Conservation (phyloP, 2,888 invertebrate genomes). For the Drosophila leonis region DNA sequence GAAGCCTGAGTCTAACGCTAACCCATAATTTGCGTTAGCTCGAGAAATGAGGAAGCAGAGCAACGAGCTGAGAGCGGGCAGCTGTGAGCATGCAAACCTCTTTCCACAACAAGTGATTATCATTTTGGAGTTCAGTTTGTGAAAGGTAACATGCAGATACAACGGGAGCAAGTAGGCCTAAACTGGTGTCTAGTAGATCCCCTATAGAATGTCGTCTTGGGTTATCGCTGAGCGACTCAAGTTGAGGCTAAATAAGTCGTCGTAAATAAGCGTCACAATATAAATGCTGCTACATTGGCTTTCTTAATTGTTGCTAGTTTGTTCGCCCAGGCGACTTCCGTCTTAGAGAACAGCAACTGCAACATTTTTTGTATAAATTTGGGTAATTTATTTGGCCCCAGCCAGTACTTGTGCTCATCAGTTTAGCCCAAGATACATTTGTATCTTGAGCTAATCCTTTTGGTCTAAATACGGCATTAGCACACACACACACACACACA, state of each 20-base stretch:
- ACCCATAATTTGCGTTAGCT: slow-evolving; percentile 70
- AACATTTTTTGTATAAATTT: slow-evolving; percentile 49
- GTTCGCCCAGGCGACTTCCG: slow-evolving; percentile 62
- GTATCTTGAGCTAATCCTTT: slow-evolving; percentile 74
- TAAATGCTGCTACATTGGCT: slow-evolving; percentile 66
- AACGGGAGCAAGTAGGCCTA: not conserved
- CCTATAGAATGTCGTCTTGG: slow-evolving; percentile 14
- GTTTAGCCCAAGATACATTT: slow-evolving; percentile 64
- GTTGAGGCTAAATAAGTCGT: not conserved
- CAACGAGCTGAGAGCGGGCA: slow-evolving; percentile 23
- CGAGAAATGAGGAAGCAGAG: slow-evolving; percentile 60
- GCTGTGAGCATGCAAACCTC: slow-evolving; percentile 30
- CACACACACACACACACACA: slow-evolving; percentile 20
- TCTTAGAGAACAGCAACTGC: slow-evolving; percentile 29
- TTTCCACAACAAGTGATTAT: slow-evolving; percentile 48
- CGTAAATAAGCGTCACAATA: slow-evolving; percentile 34
- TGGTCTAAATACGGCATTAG: slow-evolving; percentile 66
- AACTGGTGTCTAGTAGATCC: not conserved
- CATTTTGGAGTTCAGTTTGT: slow-evolving; percentile 19
- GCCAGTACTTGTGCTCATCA: slow-evolving; percentile 39
- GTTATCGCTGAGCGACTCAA: not conserved
- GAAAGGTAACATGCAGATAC: slow-evolving; percentile 30
- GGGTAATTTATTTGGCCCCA: slow-evolving; percentile 63
- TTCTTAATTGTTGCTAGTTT: slow-evolving; percentile 68
- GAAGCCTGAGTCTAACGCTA: slow-evolving; percentile 45